Conservation (phyloP, 2,113 vertebrate genomes). For the Coracopsis vasa region DNA sequence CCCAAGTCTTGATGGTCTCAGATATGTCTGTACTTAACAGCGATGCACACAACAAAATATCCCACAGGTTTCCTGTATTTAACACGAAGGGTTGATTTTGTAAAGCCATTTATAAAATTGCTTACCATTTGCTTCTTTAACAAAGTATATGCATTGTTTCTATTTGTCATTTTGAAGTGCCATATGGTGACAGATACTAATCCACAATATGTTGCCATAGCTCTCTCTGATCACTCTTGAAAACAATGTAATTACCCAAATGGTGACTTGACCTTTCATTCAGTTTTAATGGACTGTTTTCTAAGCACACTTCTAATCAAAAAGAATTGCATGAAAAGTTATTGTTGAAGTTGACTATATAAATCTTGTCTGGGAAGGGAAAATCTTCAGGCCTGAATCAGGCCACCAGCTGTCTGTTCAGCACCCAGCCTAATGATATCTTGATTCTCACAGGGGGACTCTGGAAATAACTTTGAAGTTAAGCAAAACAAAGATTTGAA, state of each 20-base stretch:
- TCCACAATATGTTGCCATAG: slow-evolving; percentile 24
- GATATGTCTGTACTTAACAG: neutral
- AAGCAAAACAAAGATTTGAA: slow-evolving; percentile 13
- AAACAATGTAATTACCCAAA: slow-evolving; percentile 59
- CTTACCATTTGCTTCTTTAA: neutral
- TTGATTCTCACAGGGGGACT: neutral
- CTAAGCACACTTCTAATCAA: slow-evolving; percentile 1
- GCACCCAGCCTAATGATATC: neutral
- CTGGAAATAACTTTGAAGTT: neutral
- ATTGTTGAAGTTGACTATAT: neutral
- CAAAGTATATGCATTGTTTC: neutral
- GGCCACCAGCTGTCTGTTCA: neutral
- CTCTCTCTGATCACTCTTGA: slow-evolving; percentile 30
- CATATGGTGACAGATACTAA: slow-evolving; percentile 60
- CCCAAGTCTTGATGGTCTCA: neutral
- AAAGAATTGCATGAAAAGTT: neutral
- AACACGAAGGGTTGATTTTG: neutral
- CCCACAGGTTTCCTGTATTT: neutral
- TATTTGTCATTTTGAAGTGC: slow-evolving; percentile 46
- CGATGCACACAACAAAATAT: neutral
- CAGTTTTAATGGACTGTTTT: slow-evolving; percentile 30
- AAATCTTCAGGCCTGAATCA: neutral
- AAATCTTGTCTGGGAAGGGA: neutral
- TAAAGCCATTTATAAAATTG: neutral
- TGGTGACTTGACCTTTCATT: slow-evolving; percentile 59